Conservation (phyloP, 92 coral and sea anemone species). For the Paragorgia papillata region DNA sequence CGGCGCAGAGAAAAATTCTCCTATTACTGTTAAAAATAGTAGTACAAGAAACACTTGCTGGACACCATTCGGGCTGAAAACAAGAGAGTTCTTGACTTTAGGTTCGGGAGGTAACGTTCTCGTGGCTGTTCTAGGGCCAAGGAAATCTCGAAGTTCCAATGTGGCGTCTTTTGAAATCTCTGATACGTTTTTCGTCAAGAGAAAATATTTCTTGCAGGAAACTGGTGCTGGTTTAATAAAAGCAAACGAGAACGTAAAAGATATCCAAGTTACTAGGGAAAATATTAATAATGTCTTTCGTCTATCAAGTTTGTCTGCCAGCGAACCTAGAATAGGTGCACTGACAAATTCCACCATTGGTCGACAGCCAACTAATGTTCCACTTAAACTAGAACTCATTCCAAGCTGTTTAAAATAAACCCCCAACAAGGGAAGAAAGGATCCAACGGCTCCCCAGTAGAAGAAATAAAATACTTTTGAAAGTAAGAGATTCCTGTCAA, state of each 20-base stretch:
- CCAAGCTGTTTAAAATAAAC: conserved; percentile 99
- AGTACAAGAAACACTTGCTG: conserved; percentile 96
- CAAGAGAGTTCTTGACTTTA: conserved; percentile 94
- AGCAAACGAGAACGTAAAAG: conserved; percentile 93
- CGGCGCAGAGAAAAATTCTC: conserved; percentile 99
- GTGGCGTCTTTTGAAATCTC: conserved; percentile 88
- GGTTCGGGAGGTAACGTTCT: conserved; percentile 79
- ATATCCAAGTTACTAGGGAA: conserved; percentile 90
- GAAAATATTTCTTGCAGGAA: conserved; percentile 91
- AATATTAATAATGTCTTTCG: conserved; percentile 80
- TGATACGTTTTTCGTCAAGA: conserved; percentile 93
- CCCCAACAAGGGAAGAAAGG: conserved; percentile 96
- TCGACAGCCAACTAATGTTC: conserved; percentile 92
- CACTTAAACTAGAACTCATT: conserved; percentile 95
- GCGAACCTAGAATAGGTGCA: conserved; percentile 89
- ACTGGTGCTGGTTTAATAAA: conserved; percentile 99
- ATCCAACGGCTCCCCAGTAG: conserved; percentile 99
- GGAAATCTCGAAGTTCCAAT: conserved; percentile 76
- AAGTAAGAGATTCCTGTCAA: conserved; percentile 80
- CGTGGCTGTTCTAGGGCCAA: conserved; percentile 88
- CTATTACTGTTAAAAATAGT: conserved; percentile 84
- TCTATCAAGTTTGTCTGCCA: conserved; percentile 91
- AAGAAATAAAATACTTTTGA: conserved; percentile 96
- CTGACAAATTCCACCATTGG: conserved; percentile 99
- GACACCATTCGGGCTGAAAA: conserved; percentile 93